These are phyloP conservation scores for Drosophila simulans DNA, from an alignment of 1,140 invertebrate genomes.

Conservation along the genomic window DNA sequence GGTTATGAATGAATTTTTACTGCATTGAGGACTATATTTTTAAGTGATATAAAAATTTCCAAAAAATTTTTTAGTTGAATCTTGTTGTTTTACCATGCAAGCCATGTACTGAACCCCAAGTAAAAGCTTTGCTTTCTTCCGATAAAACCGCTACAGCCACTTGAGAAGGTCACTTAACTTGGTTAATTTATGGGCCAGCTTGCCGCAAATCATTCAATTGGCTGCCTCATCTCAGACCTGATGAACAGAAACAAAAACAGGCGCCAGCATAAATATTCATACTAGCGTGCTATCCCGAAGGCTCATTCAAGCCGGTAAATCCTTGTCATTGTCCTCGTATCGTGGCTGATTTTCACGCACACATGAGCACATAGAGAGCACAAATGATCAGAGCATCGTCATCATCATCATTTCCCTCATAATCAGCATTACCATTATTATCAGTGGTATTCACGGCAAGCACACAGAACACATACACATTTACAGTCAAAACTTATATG, in stretches of 20 bases:
- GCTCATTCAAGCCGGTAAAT: slow-evolving; percentile 6
- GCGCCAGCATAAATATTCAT: slow-evolving; percentile 51
- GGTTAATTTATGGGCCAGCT: slow-evolving; percentile 34
- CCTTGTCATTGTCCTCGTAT: slow-evolving; percentile 39
- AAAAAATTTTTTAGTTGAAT: background rate
- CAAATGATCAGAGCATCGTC: slow-evolving; percentile 34
- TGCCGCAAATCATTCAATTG: slow-evolving; percentile 54
- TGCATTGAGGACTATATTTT: background rate
- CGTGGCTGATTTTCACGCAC: slow-evolving; percentile 49
- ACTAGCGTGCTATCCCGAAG: slow-evolving; percentile 6
- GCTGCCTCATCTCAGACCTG: slow-evolving; percentile 3
- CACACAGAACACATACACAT: slow-evolving; percentile 2
- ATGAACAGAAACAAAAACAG: slow-evolving; percentile 21
- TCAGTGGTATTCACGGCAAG: slow-evolving; percentile 1
- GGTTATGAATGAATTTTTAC: background rate
- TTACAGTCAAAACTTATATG: slow-evolving; percentile 12
- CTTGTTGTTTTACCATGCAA: background rate
- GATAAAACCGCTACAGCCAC: background rate
- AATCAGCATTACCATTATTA: slow-evolving; percentile 8
- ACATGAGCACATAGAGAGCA: slow-evolving; percentile 42
- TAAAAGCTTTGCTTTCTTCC: background rate
- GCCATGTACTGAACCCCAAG: background rate
- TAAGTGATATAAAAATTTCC: too few relatives aligned
- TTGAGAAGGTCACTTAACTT: slow-evolving; percentile 18
- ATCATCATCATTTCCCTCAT: slow-evolving; percentile 2